A percentile compares a stretch with the other conserved stretches of the same genome.
These are phyloP conservation scores for Esox lucius DNA, from an alignment of 2,797 vertebrate genomes.

Conservation along the genomic window DNA sequence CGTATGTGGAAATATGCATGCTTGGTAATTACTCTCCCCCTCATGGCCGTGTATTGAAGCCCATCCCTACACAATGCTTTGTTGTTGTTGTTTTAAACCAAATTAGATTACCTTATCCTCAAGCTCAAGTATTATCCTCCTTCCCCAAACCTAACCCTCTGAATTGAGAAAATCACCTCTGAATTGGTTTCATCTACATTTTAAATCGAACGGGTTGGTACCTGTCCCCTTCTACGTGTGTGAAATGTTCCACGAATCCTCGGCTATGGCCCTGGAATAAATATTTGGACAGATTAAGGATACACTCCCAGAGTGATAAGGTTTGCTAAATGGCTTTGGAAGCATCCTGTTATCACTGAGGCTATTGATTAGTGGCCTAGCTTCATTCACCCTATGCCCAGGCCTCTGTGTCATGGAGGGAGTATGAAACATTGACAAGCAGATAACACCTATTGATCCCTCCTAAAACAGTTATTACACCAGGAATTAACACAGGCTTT, in stretches of 20 bases:
- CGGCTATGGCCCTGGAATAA: slow-evolving; percentile 64
- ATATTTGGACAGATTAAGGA: slow-evolving; percentile 74
- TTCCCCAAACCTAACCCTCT: neutral
- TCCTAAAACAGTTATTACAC: slow-evolving; percentile 65
- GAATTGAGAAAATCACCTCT: neutral
- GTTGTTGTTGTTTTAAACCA: slow-evolving; percentile 4
- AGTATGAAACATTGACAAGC: slow-evolving; percentile 73
- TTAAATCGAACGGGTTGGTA: neutral
- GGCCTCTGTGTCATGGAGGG: slow-evolving; percentile 54
- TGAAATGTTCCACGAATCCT: slow-evolving; percentile 67
- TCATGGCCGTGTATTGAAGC: neutral
- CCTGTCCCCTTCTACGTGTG: slow-evolving; percentile 23
- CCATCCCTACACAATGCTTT: neutral
- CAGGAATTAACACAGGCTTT: slow-evolving; percentile 39
- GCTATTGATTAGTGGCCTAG: slow-evolving; percentile 78
- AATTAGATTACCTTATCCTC: slow-evolving; percentile 11
- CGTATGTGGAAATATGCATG: slow-evolving; percentile 25
- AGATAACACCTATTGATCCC: slow-evolving; percentile 79
- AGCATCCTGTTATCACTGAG: slow-evolving; percentile 78
- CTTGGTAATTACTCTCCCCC: slow-evolving; percentile 9
- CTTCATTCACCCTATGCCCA: neutral
- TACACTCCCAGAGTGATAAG: slow-evolving; percentile 68
- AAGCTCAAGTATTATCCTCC: neutral
- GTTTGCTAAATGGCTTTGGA: slow-evolving; percentile 78
- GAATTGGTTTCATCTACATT: neutral